phyloP scores from a whole-genome alignment of 2,113 vertebrate species.

The Laticauda laticaudata region DNA sequence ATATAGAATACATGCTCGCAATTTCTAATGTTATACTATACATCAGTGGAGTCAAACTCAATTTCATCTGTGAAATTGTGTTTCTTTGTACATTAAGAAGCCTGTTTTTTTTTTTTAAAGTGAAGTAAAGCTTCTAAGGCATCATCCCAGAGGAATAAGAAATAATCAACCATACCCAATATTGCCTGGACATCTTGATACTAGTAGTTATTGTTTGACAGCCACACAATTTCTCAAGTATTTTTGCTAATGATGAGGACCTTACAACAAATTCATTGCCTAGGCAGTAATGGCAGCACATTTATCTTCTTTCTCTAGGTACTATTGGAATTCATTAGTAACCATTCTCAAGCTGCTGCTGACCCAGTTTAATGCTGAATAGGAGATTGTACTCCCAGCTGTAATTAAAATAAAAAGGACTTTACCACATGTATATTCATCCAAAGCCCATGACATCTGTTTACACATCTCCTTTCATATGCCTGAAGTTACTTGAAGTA shows the following conservation, averaged over 20 bases:
- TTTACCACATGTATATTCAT: constrained; percentile 49
- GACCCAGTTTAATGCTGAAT: constrained; percentile 71
- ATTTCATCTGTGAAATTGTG: neutral
- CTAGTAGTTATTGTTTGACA: constrained; percentile 52
- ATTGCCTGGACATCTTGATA: constrained; percentile 43
- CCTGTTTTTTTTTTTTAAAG: neutral
- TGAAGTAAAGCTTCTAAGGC: neutral
- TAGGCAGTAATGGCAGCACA: neutral
- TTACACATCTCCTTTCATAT: constrained; percentile 36
- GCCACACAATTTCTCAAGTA: constrained; percentile 50
- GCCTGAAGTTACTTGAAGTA: constrained; percentile 12
- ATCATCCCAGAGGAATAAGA: constrained; percentile 44
- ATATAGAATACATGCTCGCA: neutral
- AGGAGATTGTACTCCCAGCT: constrained; percentile 60
- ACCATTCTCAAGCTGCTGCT: constrained; percentile 58
- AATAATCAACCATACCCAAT: constrained; percentile 45
- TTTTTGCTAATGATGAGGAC: constrained; percentile 60
- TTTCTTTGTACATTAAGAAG: neutral
- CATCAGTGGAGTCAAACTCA: no score
- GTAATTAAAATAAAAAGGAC: constrained; percentile 63
- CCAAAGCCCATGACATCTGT: constrained; percentile 42
- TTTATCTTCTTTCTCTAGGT: constrained; percentile 50
- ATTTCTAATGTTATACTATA: neutral
- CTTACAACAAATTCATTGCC: constrained; percentile 44
- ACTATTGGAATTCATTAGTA: constrained; percentile 46